Evolutionary conservation across 2,797 vertebrate species (phyloP).

Genomic region (Takifugu ocellatus): DNA sequence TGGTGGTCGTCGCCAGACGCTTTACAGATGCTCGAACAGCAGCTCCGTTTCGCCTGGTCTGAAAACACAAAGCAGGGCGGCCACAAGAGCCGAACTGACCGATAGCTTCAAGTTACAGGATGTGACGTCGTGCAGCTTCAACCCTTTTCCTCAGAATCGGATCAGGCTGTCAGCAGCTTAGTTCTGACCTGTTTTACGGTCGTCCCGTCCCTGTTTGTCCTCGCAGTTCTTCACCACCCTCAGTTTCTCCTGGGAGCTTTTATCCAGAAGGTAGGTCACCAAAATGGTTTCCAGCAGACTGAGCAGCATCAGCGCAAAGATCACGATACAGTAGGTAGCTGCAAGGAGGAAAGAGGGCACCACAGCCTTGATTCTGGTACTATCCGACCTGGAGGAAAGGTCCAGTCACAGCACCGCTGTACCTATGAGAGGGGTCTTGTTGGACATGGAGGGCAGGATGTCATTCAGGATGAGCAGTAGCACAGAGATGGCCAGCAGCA

Average conservation of each 20-base stretch:
- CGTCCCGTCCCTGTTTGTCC: constrained; percentile 3
- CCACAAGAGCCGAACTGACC: not conserved
- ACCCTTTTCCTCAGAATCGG: not conserved
- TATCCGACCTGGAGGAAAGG: not conserved
- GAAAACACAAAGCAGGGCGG: constrained; percentile 19
- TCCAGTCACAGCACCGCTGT: not conserved
- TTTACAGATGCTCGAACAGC: constrained; percentile 19
- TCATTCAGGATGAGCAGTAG: constrained; percentile 83
- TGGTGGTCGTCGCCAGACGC: constrained; percentile 17
- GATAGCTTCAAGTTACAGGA: no score
- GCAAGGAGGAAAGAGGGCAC: constrained; percentile 9
- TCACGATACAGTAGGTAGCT: constrained; percentile 80
- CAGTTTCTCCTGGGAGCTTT: constrained; percentile 19
- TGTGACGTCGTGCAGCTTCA: no score
- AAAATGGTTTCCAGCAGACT: constrained; percentile 78
- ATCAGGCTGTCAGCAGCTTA: not conserved
- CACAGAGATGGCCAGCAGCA: constrained; percentile 81
- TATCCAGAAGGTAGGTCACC: constrained; percentile 67
- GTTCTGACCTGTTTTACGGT: not conserved
- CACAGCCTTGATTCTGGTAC: not conserved
- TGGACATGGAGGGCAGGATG: constrained; percentile 80
- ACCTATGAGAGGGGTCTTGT: constrained; percentile 80
- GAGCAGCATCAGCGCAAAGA: constrained; percentile 78
- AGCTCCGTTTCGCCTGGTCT: constrained; percentile 31
- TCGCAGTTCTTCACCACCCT: not conserved